Base-by-base conservation (phyloP, 2,797 vertebrate genomes). In the Knipowitschia caucasica region DNA sequence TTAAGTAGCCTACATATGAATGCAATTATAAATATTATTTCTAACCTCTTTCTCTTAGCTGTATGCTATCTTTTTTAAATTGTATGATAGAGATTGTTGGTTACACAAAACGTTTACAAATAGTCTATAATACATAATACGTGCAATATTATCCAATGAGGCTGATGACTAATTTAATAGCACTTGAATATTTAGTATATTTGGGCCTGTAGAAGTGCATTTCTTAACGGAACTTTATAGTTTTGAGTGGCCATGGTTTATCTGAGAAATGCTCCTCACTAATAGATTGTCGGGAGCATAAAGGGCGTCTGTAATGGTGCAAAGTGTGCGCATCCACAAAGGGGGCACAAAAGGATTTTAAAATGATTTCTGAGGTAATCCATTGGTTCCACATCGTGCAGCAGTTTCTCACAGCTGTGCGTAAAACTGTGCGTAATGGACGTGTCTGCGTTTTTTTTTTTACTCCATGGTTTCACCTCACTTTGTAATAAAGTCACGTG, bases 331-430 rank as follows among this genome's bases (percentile, higher is more conserved):
- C 64, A 55, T 68, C 52, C 17, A 58, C 45, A 52, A 65, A 70
- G 60, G 44, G 56, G 73, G 55, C 69, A 59, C 30, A 55, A 62
- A 63, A 67, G 62, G 63, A 67, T 78, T 79, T 73, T 34, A 43
- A 68, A 59, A 57, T 46, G 64, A 75, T 76, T 74, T 81, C 59
- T 69, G 64, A 56, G 58, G 59, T 64, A 67, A 81, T 81, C 70
- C 72, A 73, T 84, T 78, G 69, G 73, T 80, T 78, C 62, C 68
- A 77, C 69, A 69, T 66, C 67, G 27, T 67, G 61, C 34, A 50
- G 56, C 62, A 56, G 61, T 39, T 29, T 31, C 45, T 49, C 46
- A 23, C 46, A 21, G 30, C 18, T 14, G 46, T 34, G 46, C 46
- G 46, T 49, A 49, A 49, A n/a, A 20, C 46, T 49, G 46, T 49